Evolutionary conservation across 2,797 vertebrate species (phyloP), one percentile per base, ranked within the genome.

Genomic region (Stomatorhinus walkeri): DNA sequence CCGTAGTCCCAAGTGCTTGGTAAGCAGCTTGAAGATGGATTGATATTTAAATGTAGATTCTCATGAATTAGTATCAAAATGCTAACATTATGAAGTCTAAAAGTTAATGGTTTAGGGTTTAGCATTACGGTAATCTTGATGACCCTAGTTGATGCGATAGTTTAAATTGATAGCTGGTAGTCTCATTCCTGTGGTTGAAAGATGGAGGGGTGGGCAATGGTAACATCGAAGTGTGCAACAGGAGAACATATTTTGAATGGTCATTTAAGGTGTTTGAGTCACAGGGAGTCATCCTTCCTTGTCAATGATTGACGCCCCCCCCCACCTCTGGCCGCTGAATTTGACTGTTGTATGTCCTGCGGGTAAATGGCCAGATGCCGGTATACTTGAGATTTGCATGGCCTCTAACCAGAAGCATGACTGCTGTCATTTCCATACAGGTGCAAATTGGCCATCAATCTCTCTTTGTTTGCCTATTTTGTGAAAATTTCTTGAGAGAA

Each of bases 391-490:
- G 16, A 19, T 90, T 90, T 90, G 87, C 89, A 88, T 86, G 51
- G 32, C 48, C 32, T 79, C 48, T 72, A 43, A 24, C 72, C 54
- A 68, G 54, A n/a, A 61, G 16, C 51, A 48, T 28, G 48, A 9
- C 46, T 64, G 24, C 22, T 22, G 4, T 52, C 87, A 88, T 90
- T 90, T 90, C 83, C 89, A 88, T 88, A 56, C 87, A 85, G 61
- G 61, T 88, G 59, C 32, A 56, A 90, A 86, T 59, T 7, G 54
- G 48, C 14, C 61, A 6, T 28, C 54, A 83, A 43, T 64, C 68
- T 68, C 54, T 14, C n/a, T 56, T 12, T 61, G 28, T 49, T 40
- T 49, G 24, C 36, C 40, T 19, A 51, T n/a, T 86, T 19, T 68
- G 59, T 52, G 83, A 12, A 72, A 76, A 72, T 40, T 6, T 22